Conservation (phyloP, 2,888 invertebrate species). For the Drosophila limbata region DNA sequence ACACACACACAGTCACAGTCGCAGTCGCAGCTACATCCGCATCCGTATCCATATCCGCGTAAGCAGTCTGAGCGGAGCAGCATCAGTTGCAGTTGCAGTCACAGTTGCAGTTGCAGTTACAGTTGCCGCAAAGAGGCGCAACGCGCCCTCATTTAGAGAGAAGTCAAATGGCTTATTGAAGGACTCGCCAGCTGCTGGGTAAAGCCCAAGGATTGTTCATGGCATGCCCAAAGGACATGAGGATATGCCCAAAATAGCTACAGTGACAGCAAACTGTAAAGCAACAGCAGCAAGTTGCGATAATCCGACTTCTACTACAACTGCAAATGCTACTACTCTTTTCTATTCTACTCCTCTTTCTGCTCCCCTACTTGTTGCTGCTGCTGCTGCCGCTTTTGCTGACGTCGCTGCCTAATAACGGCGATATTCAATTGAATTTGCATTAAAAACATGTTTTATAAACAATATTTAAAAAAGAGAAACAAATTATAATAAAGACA, state of each 20-base stretch:
- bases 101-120: not conserved
- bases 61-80: not conserved
- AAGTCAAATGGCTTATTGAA: conserved; percentile 37
- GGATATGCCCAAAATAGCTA: conserved; percentile 2
- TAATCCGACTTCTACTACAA: conserved; percentile 7
- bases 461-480: conserved; percentile 24
- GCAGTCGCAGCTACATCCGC: conserved; percentile 13
- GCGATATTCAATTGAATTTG: conserved; percentile 72
- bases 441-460: conserved; percentile 62
- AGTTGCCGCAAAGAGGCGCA: conserved; percentile 2
- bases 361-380: not conserved
- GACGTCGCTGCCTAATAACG: conserved; percentile 16
- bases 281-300: not conserved
- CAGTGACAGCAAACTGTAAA: conserved; percentile 10
- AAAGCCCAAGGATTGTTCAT: conserved; percentile 31
- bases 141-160: conserved; percentile 54
- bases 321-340: not conserved
- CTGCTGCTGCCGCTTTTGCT: not conserved
- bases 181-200: conserved; percentile 31
- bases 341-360: not conserved
- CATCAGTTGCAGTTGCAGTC: not conserved
- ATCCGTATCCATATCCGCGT: conserved; percentile 22
- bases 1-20: conserved; percentile 8
- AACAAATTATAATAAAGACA: conserved; percentile 35
- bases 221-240: not conserved